These are phyloP conservation scores for Lateolabrax maculatus DNA, from an alignment of 2,797 vertebrate genomes.

Conservation along the genomic window DNA sequence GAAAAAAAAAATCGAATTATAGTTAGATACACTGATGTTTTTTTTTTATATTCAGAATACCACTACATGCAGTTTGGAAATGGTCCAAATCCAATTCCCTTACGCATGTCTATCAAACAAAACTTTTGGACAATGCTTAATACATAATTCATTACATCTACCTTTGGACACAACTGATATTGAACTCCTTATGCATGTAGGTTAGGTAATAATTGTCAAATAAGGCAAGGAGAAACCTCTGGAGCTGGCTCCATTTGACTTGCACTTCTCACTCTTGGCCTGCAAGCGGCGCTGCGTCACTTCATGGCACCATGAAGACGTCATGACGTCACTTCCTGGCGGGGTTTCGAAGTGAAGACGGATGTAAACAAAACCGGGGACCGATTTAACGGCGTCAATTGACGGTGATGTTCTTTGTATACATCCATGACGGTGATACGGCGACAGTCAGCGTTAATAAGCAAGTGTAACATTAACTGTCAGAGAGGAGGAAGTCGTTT, in stretches of 20 bases:
- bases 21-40: no score
- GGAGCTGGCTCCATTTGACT: not conserved
- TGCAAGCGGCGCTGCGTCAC: not conserved
- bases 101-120: not conserved
- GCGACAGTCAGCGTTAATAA: no score
- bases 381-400: not conserved
- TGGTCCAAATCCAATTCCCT: not conserved
- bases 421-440: no score
- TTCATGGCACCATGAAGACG: accelerated
- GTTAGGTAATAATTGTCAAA: not conserved
- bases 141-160: not conserved
- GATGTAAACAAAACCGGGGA: slow-evolving; percentile 31
- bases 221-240: not conserved
- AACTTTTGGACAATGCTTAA: not conserved
- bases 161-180: not conserved
- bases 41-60: not conserved
- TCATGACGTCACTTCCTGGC: slow-evolving; percentile 60
- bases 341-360: slow-evolving; percentile 27
- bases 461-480: not conserved
- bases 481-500: not conserved
- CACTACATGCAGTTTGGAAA: not conserved
- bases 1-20: no score
- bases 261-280: not conserved
- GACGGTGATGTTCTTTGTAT: no score
- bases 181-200: not conserved